Evolutionary conservation across 2,888 invertebrate species (phyloP).

Genomic region (Calliscelio sp.): DNA sequence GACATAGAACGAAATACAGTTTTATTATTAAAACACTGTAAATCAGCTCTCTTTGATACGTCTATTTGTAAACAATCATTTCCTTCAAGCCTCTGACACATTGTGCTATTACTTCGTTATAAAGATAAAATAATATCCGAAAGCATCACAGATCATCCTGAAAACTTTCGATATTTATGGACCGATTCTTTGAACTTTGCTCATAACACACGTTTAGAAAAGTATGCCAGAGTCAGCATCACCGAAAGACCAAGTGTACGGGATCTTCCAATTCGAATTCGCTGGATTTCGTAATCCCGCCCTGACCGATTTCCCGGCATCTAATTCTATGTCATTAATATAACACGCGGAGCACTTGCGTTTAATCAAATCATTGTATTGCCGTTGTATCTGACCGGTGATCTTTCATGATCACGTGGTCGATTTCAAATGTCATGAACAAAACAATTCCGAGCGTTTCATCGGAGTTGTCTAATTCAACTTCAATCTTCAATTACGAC

Average conservation of each 20-base stretch:
- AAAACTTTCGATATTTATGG: too few relatives aligned
- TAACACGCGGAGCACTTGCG: conserved; percentile 22
- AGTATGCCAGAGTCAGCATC: too few relatives aligned
- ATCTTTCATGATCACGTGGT: conserved; percentile 65
- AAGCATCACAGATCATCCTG: too few relatives aligned
- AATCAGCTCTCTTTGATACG: too few relatives aligned
- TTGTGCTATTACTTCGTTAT: too few relatives aligned
- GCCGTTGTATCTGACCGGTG: conserved; percentile 45
- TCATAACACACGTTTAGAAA: too few relatives aligned
- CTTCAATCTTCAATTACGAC: conserved; percentile 46
- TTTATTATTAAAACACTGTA: too few relatives aligned
- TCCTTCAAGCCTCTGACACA: too few relatives aligned
- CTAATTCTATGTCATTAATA: conserved; percentile 55
- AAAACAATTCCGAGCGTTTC: conserved; percentile 42
- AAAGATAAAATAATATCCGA: too few relatives aligned
- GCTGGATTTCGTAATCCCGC: conserved; percentile 38
- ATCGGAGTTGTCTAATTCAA: conserved; percentile 42
- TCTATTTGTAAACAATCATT: too few relatives aligned
- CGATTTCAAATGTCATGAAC: conserved; percentile 47
- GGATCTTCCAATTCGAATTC: conserved; percentile 1
- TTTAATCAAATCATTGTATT: conserved; percentile 41
- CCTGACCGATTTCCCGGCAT: conserved; percentile 43
- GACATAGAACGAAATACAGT: too few relatives aligned
- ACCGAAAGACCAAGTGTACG: not conserved
- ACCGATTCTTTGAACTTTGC: too few relatives aligned